phyloP scores from a whole-genome alignment of 1,140 invertebrate species.

The Triops cancriformis region DNA sequence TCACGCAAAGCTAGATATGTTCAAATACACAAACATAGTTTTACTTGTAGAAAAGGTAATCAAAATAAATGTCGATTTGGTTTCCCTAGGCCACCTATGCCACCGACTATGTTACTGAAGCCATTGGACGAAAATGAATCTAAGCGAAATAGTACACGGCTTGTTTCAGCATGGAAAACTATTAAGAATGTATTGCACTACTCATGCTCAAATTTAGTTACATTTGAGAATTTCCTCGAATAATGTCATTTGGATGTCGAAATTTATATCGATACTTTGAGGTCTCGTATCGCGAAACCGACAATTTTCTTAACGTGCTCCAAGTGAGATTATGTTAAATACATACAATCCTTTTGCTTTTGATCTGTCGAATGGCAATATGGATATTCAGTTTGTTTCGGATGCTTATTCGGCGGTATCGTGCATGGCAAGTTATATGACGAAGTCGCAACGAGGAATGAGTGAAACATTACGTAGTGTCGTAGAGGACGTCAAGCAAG shows the following conservation, averaged over 20 bases:
- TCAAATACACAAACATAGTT: too few relatives aligned
- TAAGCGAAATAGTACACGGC: neutral
- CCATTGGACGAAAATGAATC: neutral
- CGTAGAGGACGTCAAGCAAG: slow-evolving; percentile 28
- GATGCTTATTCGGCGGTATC: slow-evolving; percentile 32
- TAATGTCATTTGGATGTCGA: neutral
- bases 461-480: slow-evolving; percentile 31
- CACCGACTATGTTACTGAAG: neutral
- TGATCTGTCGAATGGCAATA: slow-evolving; percentile 32
- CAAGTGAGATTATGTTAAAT: slow-evolving; percentile 32
- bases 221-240: neutral
- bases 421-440: slow-evolving; percentile 34
- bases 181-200: neutral
- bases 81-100: neutral
- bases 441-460: slow-evolving; percentile 32
- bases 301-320: slow-evolving; percentile 10
- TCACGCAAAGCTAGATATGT: neutral
- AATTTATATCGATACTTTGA: neutral
- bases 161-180: neutral
- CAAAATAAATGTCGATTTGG: too few relatives aligned
- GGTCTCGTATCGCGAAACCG: neutral
- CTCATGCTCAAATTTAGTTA: neutral
- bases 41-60: too few relatives aligned
- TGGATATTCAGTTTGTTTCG: slow-evolving; percentile 34
- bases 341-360: slow-evolving; percentile 32